A percentile compares a stretch with the other conserved stretches of the same genome.
phyloP scores from a whole-genome alignment of 2,888 invertebrate species.

The Dynastes tityus region DNA sequence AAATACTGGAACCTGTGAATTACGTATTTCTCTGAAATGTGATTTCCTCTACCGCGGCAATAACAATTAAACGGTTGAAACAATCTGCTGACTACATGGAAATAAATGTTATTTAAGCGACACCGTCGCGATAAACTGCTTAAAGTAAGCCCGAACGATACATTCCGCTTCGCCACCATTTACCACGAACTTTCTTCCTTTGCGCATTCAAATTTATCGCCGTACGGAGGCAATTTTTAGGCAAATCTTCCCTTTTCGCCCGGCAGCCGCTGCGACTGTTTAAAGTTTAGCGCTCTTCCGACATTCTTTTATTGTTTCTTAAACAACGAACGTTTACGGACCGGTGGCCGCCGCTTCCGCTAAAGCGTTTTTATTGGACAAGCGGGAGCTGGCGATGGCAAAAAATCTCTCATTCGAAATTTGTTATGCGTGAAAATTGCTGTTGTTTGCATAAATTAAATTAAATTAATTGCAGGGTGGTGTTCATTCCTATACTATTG shows the following conservation, averaged over 20 bases:
- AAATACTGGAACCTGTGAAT: no score
- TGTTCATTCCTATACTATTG: not conserved
- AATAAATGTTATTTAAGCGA: constrained; percentile 4
- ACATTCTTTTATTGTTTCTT: constrained; percentile 47
- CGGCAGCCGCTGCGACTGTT: constrained; percentile 20
- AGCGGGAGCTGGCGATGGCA: constrained; percentile 31
- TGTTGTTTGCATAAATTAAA: constrained; percentile 45
- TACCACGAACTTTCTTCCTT: constrained; percentile 23
- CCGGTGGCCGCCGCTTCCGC: constrained; percentile 19
- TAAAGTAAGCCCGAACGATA: constrained; percentile 21
- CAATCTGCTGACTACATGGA: no score
- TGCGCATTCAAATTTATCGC: constrained; percentile 39
- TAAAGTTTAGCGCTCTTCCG: constrained; percentile 35
- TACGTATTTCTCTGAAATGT: no score
- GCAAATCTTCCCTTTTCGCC: constrained; percentile 23
- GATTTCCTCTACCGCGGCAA: no score
- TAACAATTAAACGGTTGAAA: no score
- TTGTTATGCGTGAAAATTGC: constrained; percentile 46
- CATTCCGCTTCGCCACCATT: not conserved
- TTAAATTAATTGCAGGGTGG: constrained; percentile 35
- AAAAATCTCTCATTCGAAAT: constrained; percentile 38
- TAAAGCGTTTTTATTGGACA: constrained; percentile 42
- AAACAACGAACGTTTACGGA: constrained; percentile 45
- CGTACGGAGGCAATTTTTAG: constrained; percentile 27
- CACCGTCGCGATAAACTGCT: constrained; percentile 21